phyloP scores from a whole-genome alignment of 2,797 vertebrate species.

The Siniperca undulata region DNA sequence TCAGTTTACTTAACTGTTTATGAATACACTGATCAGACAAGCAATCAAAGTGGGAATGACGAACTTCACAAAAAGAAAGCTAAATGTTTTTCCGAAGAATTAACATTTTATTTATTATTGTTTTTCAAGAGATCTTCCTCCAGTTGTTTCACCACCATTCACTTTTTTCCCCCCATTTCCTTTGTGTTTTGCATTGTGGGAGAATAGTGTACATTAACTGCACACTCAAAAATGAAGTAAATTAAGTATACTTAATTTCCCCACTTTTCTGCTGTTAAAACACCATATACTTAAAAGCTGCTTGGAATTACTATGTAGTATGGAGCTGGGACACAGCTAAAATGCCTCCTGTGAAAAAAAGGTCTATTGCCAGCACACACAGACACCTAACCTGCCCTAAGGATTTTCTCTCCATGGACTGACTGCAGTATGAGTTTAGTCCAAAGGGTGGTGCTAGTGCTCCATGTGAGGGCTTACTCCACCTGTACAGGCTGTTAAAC shows the following conservation, averaged over 20 bases:
- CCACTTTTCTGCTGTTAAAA: background rate
- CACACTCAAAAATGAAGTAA: background rate
- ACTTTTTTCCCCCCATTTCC: background rate
- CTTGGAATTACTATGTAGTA: background rate
- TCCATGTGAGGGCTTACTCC: conserved; percentile 9
- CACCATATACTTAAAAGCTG: background rate
- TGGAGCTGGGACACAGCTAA: background rate
- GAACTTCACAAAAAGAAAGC: background rate
- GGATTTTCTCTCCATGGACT: background rate
- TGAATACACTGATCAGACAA: background rate
- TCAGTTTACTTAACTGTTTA: background rate
- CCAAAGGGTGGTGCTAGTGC: conserved; percentile 51
- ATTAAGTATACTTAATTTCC: too few species aligned
- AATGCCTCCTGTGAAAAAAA: background rate
- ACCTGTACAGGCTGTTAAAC: background rate
- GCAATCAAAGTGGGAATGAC: background rate
- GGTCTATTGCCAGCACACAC: background rate
- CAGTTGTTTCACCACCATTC: too few species aligned
- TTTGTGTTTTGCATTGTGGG: background rate
- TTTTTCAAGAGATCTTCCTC: background rate
- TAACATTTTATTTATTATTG: background rate
- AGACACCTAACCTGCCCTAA: too few species aligned
- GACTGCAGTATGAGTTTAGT: conserved; percentile 8
- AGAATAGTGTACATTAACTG: background rate
- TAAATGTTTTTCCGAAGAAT: background rate